Conservation (phyloP, 2,888 invertebrate genomes). For the Troides helena region DNA sequence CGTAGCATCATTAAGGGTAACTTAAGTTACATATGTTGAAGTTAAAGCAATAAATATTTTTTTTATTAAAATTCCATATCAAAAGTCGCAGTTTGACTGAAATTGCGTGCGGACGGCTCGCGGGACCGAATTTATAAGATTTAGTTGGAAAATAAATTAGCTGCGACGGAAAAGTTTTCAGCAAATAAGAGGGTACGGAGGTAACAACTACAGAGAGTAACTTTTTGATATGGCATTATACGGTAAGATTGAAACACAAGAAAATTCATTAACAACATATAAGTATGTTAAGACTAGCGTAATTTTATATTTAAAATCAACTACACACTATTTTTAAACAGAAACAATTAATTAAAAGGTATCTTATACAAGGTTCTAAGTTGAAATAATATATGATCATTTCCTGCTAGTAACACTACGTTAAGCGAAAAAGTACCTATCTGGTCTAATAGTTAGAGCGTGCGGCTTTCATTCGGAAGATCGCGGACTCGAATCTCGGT, state of each 20-base stretch:
- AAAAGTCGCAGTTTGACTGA: slow-evolving; percentile 70
- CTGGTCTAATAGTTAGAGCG: no score
- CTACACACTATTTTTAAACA: not conserved
- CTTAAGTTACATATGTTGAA: not conserved
- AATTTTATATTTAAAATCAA: not conserved
- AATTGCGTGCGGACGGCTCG: slow-evolving; percentile 72
- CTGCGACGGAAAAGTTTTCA: slow-evolving; percentile 73
- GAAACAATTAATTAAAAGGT: no score
- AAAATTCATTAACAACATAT: not conserved
- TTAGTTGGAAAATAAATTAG: slow-evolving; percentile 77
- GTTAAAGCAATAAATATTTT: not conserved
- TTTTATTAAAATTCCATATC: slow-evolving; percentile 68
- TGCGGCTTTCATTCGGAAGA: no score
- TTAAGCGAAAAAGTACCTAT: no score
- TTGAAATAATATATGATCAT: no score
- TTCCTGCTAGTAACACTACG: no score
- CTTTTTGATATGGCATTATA: slow-evolving; percentile 23
- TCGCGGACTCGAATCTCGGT: no score
- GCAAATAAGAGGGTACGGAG: slow-evolving; percentile 57
- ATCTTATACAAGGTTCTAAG: no score
- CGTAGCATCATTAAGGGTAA: not conserved
- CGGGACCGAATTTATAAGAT: slow-evolving; percentile 72
- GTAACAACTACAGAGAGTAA: slow-evolving; percentile 19
- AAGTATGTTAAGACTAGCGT: not conserved
- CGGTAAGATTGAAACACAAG: not conserved